phyloP scores from a whole-genome alignment of 2,888 invertebrate species.

The Galerucella calmariensis region DNA sequence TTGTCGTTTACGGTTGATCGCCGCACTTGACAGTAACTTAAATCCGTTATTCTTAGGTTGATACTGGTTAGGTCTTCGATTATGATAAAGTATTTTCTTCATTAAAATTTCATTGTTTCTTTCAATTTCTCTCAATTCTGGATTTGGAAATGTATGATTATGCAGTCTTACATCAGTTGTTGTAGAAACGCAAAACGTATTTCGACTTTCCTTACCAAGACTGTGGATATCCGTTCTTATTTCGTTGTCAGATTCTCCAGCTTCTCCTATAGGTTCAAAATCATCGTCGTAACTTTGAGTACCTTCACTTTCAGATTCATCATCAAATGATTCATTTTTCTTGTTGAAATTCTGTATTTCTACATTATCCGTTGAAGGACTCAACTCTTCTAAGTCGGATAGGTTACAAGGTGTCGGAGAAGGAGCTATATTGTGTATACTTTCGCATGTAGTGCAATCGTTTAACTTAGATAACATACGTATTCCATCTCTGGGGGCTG shows the following conservation, averaged over 20 bases:
- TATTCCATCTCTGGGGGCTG: conserved; percentile 13
- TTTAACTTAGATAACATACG: conserved; percentile 32
- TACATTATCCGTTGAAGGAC: conserved; percentile 6
- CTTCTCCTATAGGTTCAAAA: conserved; percentile 9
- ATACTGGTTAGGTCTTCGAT: conserved; percentile 49
- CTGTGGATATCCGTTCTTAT: not conserved
- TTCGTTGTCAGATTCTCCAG: not conserved
- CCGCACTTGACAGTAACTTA: conserved; percentile 47
- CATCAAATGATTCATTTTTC: not conserved
- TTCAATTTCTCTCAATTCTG: conserved; percentile 47
- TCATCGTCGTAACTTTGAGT: conserved; percentile 13
- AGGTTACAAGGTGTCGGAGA: conserved; percentile 11
- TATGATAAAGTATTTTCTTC: conserved; percentile 52
- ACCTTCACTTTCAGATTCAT: conserved; percentile 1
- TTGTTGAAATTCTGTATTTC: not conserved
- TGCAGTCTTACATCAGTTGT: not conserved
- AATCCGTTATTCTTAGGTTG: conserved; percentile 26
- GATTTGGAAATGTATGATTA: conserved; percentile 47
- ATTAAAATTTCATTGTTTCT: conserved; percentile 49
- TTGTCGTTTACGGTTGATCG: conserved; percentile 51
- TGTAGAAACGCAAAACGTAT: conserved; percentile 1
- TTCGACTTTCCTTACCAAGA: not conserved
- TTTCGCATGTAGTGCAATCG: conserved; percentile 38
- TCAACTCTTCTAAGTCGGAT: conserved; percentile 19
- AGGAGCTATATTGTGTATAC: conserved; percentile 31